These are phyloP conservation scores for Homarus americanus DNA, from an alignment of 1,140 invertebrate genomes.

Conservation along the genomic window DNA sequence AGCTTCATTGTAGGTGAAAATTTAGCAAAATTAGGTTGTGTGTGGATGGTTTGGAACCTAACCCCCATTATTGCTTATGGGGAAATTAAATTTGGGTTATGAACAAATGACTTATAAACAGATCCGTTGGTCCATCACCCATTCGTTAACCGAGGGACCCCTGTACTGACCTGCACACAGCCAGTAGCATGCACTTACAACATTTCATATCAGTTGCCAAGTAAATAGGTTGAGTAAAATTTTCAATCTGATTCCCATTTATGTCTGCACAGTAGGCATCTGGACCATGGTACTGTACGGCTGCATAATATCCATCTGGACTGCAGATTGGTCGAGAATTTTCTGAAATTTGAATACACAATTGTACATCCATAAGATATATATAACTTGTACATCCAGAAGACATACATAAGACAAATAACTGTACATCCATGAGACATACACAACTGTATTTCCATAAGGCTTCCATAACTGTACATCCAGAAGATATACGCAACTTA, in stretches of 20 bases:
- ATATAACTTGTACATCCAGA: not conserved
- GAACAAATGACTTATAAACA: too few relatives aligned
- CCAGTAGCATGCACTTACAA: slow-evolving; percentile 16
- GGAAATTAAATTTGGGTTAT: too few relatives aligned
- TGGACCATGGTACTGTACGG: slow-evolving; percentile 17
- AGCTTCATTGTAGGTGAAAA: too few relatives aligned
- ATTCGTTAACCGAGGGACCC: too few relatives aligned
- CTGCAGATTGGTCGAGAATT: slow-evolving; percentile 7
- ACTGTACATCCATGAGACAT: not conserved
- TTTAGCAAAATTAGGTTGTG: too few relatives aligned
- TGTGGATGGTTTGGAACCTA: too few relatives aligned
- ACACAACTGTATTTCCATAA: too few relatives aligned
- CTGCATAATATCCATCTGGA: slow-evolving; percentile 36
- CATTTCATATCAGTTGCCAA: slow-evolving; percentile 31
- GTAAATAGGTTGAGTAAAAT: slow-evolving; percentile 13
- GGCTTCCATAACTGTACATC: not conserved
- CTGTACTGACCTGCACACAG: not conserved
- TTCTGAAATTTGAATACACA: not conserved
- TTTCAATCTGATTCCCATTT: slow-evolving; percentile 45
- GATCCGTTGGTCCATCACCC: too few relatives aligned
- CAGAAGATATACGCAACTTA: not conserved
- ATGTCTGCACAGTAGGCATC: slow-evolving; percentile 42
- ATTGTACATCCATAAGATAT: not conserved
- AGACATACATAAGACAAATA: not conserved
- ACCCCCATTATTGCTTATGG: too few relatives aligned